Evolutionary conservation across 2,797 vertebrate genomes (phyloP).

Genomic region (Phalloptychus januarius): DNA sequence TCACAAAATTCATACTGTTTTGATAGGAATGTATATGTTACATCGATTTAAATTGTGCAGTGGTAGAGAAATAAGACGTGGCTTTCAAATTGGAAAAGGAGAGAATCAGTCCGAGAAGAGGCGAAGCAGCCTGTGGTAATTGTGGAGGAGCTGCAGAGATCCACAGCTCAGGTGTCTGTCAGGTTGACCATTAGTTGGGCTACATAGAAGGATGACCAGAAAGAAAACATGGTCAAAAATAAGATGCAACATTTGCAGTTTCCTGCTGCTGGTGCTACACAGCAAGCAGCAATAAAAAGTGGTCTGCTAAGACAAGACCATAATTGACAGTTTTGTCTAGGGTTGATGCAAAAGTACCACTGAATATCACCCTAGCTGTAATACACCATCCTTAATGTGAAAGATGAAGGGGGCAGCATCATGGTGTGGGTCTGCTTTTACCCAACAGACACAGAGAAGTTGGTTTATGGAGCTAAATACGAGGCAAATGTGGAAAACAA

Average conservation of each 20-base stretch:
- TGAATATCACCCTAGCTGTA: neutral
- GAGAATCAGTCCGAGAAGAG: neutral
- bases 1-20: neutral
- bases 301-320: neutral
- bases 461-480: neutral
- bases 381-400: neutral
- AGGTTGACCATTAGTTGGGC: neutral
- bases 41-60: neutral
- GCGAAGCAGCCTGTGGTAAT: neutral
- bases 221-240: neutral
- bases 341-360: neutral
- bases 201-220: neutral
- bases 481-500: neutral
- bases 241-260: neutral
- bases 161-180: neutral
- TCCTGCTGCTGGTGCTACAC: neutral
- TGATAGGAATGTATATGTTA: neutral
- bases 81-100: neutral
- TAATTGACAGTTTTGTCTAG: too few species aligned
- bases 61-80: neutral
- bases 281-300: neutral
- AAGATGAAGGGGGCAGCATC: neutral
- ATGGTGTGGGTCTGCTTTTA: neutral
- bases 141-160: neutral
- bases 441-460: neutral